Base-by-base conservation (phyloP, 2,113 vertebrate species). In the Scomber japonicus region DNA sequence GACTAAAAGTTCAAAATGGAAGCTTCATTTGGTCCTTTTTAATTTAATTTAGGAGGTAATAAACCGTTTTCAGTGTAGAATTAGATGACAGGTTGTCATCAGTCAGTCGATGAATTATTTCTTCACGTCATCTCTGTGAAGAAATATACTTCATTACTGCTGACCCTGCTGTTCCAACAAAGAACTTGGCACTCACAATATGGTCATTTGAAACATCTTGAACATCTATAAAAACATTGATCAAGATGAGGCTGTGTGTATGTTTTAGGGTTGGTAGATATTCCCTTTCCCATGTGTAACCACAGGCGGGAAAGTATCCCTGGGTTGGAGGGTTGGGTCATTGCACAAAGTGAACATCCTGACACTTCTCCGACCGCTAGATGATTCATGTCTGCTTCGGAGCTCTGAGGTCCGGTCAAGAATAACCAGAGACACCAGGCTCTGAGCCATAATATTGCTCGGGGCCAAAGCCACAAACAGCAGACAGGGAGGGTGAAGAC, bases 381-480 rank as follows among this genome's bases (percentile, higher is more conserved):
- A 81, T 91, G 92, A 92, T 91, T 93, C 88, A 91, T 56, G 90
- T 80, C 86, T 77, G 71, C 90, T 51, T 82, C 11, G 55, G 69
- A 86, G 88, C 80, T 80, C 77, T 83, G 81, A 87, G 82, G 63
- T 80, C 78, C 24, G 19, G 79, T 64, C 82, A 62, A 83, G 35
- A 83, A 88, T 78, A 69, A 80, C 70, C 81, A 90, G 51, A 87
- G 68, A 89, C 89, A 88, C 59, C 61, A 55, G 69, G 66, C 78
- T 66, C 56, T 44, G 63, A 90, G 84, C 82, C 75, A 70, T 59
- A 75, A 76, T 70, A 61, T 83, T 48, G 13, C 61, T 61, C 30
- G 6, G 55, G 50, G 85, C 89, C 89, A 91, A 86, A 86, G 65
- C 80, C 78, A 70, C 48, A 4, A 61, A 68, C 4, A 4, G 60